Evolutionary conservation across 1,140 invertebrate genomes (phyloP).

Genomic region (Ooceraea biroi): DNA sequence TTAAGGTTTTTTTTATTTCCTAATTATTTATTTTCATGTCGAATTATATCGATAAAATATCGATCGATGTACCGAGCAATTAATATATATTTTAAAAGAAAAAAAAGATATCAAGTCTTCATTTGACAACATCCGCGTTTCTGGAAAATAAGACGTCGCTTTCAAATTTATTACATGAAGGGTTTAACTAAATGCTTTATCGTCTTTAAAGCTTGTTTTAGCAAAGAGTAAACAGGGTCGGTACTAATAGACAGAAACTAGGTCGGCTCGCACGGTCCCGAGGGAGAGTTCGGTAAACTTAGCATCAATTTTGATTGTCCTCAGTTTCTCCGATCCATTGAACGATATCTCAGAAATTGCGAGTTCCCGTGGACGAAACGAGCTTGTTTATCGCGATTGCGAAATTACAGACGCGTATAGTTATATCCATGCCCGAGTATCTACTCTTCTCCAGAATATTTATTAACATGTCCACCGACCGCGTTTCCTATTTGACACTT

Average conservation of each 20-base stretch:
- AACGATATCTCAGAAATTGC: slow-evolving; percentile 50
- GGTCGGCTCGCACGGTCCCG: slow-evolving; percentile 52
- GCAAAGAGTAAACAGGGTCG: slow-evolving; percentile 57
- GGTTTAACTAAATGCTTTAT: slow-evolving; percentile 51
- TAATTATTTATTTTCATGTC: not conserved
- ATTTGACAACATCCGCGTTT: slow-evolving; percentile 1
- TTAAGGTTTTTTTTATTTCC: not conserved
- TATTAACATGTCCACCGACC: not conserved
- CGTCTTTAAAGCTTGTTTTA: slow-evolving; percentile 60
- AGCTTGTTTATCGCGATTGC: slow-evolving; percentile 47
- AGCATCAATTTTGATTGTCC: slow-evolving; percentile 61
- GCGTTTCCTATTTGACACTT: not conserved
- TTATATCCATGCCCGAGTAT: not conserved
- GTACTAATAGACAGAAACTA: slow-evolving; percentile 60
- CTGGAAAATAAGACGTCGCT: slow-evolving; percentile 10
- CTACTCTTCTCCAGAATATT: not conserved
- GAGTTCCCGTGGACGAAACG: slow-evolving; percentile 25
- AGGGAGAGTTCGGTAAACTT: slow-evolving; percentile 59
- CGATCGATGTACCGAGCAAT: not conserved
- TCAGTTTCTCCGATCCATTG: slow-evolving; percentile 52
- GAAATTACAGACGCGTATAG: slow-evolving; percentile 4
- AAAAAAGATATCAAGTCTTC: slow-evolving; percentile 9
- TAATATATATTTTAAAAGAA: not conserved
- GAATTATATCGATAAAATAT: not conserved
- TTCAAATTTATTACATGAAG: slow-evolving; percentile 52